Evolutionary conservation across 2,888 invertebrate genomes (phyloP).

Genomic region (Latheticus oryzae): DNA sequence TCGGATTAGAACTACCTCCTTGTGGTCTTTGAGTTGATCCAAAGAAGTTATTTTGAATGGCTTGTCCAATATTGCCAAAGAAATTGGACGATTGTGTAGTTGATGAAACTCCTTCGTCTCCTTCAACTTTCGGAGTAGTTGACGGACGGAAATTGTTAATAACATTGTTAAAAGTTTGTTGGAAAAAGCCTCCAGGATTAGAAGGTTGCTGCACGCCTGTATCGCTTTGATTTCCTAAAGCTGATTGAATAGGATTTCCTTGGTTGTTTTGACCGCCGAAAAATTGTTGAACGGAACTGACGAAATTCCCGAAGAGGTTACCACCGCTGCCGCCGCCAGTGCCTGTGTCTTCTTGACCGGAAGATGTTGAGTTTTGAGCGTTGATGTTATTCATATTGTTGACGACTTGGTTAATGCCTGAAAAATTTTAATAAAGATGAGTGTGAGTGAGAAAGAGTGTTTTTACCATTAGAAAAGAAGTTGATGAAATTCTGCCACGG

Average conservation of each 20-base stretch:
- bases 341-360: slow-evolving; percentile 18
- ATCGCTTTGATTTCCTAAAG: slow-evolving; percentile 29
- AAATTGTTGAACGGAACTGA: slow-evolving; percentile 22
- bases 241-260: slow-evolving; percentile 9
- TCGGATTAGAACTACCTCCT: slow-evolving; percentile 21
- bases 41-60: slow-evolving; percentile 21
- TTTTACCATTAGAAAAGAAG: too few relatives aligned
- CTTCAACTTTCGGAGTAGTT: slow-evolving; percentile 18
- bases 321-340: background rate
- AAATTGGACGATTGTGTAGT: slow-evolving; percentile 22
- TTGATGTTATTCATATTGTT: slow-evolving; percentile 24
- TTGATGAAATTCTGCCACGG: slow-evolving; percentile 43
- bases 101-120: slow-evolving; percentile 29
- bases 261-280: slow-evolving; percentile 1
- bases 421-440: background rate
- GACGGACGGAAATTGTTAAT: slow-evolving; percentile 28
- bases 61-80: slow-evolving; percentile 29
- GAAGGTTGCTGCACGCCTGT: slow-evolving; percentile 21
- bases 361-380: slow-evolving; percentile 1
- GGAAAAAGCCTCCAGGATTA: slow-evolving; percentile 16
- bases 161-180: slow-evolving; percentile 28
- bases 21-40: too few relatives aligned
- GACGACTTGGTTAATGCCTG: slow-evolving; percentile 28
- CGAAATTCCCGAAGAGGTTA: slow-evolving; percentile 26
- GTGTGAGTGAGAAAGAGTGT: too few relatives aligned